Conservation (phyloP, 1,140 invertebrate species). For the Drusus annulatus region DNA sequence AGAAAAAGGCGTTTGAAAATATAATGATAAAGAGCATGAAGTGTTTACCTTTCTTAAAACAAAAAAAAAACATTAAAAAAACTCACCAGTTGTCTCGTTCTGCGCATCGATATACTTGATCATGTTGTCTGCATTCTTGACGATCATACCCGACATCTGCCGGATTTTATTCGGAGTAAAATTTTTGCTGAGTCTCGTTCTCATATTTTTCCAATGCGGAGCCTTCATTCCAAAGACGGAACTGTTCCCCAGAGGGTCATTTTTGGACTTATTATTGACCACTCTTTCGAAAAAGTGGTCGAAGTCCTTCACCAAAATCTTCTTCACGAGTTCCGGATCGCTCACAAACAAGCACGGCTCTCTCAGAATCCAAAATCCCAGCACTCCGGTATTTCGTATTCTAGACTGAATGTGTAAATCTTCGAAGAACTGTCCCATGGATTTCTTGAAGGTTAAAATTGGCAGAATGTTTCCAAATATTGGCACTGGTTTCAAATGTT, state of each 20-base stretch:
- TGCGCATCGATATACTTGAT: constrained; percentile 23
- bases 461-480: constrained; percentile 9
- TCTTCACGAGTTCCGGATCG: not conserved
- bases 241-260: not conserved
- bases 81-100: constrained; percentile 21
- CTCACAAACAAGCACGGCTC: constrained; percentile 32
- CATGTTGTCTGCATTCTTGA: not conserved
- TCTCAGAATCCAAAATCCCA: constrained; percentile 22
- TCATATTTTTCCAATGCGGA: constrained; percentile 35
- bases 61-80: too few relatives aligned
- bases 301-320: constrained; percentile 22
- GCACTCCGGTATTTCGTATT: not conserved
- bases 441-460: constrained; percentile 1
- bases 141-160: not conserved
- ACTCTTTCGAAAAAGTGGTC: constrained; percentile 20
- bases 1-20: too few relatives aligned
- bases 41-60: too few relatives aligned
- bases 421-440: constrained; percentile 32
- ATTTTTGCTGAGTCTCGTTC: not conserved
- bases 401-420: not conserved
- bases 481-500: not conserved
- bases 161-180: not conserved
- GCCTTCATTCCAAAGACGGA: constrained; percentile 17
- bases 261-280: not conserved
- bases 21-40: too few relatives aligned